phyloP scores from a whole-genome alignment of 2,888 invertebrate genomes.

The Fragum whitleyi region DNA sequence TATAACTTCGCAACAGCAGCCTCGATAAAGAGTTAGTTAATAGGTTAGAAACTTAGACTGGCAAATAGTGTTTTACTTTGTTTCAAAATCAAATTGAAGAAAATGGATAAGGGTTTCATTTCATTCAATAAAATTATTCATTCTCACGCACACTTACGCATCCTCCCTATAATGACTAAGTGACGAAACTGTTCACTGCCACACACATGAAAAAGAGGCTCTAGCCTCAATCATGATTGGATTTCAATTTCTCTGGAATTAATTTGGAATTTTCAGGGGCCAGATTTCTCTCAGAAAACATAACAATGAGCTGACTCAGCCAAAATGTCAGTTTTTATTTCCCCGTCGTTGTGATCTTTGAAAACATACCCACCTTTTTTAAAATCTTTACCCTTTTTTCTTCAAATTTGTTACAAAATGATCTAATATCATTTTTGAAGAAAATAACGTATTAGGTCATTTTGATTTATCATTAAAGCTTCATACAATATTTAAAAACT shows the following conservation, averaged over 20 bases:
- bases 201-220: constrained; percentile 7
- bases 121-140: neutral
- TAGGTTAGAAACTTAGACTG: too few species aligned
- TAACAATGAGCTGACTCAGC: constrained; percentile 15
- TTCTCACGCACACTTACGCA: neutral
- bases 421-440: too few species aligned
- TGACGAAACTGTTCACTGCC: constrained; percentile 4
- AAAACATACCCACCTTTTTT: neutral
- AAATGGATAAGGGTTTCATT: too few species aligned
- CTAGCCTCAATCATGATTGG: constrained; percentile 8
- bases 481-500: too few species aligned
- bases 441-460: too few species aligned
- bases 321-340: neutral
- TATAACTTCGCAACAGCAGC: too few species aligned
- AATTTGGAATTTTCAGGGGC: neutral
- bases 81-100: too few species aligned
- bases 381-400: neutral
- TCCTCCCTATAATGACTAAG: neutral
- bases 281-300: neutral
- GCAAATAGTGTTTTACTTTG: too few species aligned
- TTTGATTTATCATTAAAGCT: too few species aligned
- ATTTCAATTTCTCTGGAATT: neutral
- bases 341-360: neutral
- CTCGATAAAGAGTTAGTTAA: too few species aligned
- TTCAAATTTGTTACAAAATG: too few species aligned